Conservation (phyloP, 2,113 vertebrate genomes). For the Hippocampus abdominalis region DNA sequence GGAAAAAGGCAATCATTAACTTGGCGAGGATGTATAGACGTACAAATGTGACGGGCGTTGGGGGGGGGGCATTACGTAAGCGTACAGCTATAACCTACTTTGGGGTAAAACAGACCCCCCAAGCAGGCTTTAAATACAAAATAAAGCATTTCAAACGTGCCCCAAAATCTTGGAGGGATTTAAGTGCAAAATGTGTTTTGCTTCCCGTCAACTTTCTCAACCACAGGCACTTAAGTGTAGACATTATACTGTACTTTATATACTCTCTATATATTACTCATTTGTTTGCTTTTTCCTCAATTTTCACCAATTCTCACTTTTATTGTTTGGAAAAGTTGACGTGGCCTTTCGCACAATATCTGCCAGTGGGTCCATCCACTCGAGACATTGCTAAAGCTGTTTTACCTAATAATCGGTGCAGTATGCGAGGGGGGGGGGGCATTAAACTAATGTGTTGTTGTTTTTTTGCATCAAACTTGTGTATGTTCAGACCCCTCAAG, state of each 20-base stretch:
- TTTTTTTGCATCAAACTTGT: background rate
- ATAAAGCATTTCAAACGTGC: background rate
- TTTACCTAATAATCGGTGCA: slow-evolving; percentile 46
- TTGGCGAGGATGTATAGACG: background rate
- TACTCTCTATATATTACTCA: background rate
- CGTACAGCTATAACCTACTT: background rate
- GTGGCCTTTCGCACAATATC: slow-evolving; percentile 5
- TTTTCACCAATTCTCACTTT: background rate
- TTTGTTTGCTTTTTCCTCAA: background rate
- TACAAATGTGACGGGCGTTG: background rate
- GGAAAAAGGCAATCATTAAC: background rate
- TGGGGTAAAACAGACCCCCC: background rate
- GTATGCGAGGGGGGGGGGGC: background rate
- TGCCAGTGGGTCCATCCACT: background rate
- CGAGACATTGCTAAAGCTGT: slow-evolving; percentile 31
- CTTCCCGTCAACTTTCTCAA: background rate
- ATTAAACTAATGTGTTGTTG: no score
- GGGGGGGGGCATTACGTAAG: background rate
- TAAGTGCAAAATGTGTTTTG: background rate
- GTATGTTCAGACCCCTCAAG: background rate
- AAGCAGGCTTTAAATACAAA: no score
- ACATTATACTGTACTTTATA: no score
- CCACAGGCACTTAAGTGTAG: background rate
- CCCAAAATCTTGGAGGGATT: background rate
- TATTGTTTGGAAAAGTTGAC: background rate